Conservation (phyloP, 35 echinoderm and acorn worm species). For the Apostichopus californicus region DNA sequence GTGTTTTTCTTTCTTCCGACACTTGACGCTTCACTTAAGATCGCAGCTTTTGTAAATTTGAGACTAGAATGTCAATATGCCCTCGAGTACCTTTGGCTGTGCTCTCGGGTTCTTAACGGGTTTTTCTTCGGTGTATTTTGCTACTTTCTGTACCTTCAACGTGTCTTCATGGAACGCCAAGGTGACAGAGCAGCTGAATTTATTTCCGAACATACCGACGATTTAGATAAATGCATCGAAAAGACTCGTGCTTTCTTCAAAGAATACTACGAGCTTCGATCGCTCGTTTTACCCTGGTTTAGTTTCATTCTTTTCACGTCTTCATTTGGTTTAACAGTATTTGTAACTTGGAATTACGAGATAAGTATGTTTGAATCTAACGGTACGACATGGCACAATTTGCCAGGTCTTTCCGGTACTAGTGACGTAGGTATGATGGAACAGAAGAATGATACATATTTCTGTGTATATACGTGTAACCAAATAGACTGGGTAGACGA, state of each 20-base stretch:
- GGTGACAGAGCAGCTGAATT: neutral
- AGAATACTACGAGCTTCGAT: neutral
- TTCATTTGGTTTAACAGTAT: neutral
- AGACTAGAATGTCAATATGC: neutral
- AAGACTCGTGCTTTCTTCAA: neutral
- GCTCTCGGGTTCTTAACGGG: neutral
- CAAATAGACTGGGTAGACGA: neutral
- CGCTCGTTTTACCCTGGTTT: slow-evolving; percentile 12
- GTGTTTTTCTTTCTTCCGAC: neutral
- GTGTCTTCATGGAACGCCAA: neutral
- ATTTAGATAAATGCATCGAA: neutral
- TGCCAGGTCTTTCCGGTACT: too few relatives aligned
- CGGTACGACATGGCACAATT: neutral
- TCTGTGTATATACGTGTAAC: slow-evolving; percentile 21
- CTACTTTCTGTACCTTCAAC: slow-evolving; percentile 34
- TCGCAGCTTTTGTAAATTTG: neutral
- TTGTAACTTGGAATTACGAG: slow-evolving; percentile 16
- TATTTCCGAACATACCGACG: neutral
- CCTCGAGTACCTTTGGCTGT: neutral
- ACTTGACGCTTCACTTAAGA: neutral
- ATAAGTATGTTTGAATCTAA: neutral
- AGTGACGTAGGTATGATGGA: neutral
- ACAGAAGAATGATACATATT: neutral
- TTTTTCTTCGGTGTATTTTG: slow-evolving; percentile 13
- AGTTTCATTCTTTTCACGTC: neutral